Percentiles rank a stretch among this genome's conserved stretches.
Evolutionary conservation across 2,888 invertebrate species (phyloP).

Genomic region (Nemurella pictetii): DNA sequence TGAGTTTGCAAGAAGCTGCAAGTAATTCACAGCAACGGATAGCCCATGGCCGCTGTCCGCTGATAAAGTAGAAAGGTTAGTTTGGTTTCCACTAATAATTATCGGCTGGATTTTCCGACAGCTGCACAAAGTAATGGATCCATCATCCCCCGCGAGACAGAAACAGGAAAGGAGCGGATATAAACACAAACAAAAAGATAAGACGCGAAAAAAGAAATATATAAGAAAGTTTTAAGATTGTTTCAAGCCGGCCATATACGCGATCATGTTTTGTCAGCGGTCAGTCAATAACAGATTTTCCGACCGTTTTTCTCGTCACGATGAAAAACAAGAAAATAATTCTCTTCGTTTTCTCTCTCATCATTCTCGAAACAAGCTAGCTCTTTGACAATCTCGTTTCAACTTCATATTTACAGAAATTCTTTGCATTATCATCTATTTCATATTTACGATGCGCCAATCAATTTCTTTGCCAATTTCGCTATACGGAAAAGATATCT

Average conservation of each 20-base stretch:
- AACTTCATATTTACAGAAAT: background rate
- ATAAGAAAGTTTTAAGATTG: constrained; percentile 44
- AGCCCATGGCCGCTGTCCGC: constrained; percentile 31
- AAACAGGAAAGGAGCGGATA: constrained; percentile 43
- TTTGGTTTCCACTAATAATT: constrained; percentile 39
- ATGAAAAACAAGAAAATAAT: background rate
- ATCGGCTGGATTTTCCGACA: constrained; percentile 47
- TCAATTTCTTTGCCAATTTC: background rate
- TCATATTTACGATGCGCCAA: background rate
- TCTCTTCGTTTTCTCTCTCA: background rate
- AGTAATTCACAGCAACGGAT: background rate
- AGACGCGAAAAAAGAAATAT: constrained; percentile 22
- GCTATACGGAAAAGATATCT: background rate
- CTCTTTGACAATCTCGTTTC: background rate
- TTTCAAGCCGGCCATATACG: constrained; percentile 29
- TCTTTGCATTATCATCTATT: background rate
- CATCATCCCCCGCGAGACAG: constrained; percentile 56
- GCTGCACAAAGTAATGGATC: constrained; percentile 57
- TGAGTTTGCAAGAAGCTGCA: constrained; percentile 31
- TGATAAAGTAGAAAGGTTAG: constrained; percentile 27
- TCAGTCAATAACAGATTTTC: constrained; percentile 43
- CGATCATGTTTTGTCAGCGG: constrained; percentile 44
- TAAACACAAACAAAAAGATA: background rate
- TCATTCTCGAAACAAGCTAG: background rate
- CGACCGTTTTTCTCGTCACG: background rate